These are phyloP conservation scores for Scyliorhinus canicula DNA, from an alignment of 2,797 vertebrate species.

Conservation along the genomic window DNA sequence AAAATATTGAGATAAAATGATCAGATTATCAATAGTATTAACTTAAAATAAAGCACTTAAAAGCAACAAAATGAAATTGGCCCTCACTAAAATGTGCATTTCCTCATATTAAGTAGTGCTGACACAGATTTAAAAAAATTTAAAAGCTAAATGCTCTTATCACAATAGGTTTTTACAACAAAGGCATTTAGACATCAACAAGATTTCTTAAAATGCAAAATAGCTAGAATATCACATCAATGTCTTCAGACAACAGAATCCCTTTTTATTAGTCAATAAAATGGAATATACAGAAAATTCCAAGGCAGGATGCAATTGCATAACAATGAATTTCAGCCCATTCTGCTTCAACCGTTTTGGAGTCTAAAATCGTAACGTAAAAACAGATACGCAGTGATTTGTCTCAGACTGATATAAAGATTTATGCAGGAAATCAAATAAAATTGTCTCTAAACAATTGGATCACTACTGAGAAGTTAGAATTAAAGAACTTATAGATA, in stretches of 20 bases:
- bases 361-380: neutral
- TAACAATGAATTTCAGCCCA: neutral
- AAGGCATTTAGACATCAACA: neutral
- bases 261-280: conserved; percentile 6
- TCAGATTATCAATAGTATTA: neutral
- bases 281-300: neutral
- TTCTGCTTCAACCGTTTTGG: neutral
- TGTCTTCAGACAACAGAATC: conserved; percentile 5
- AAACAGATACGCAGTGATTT: neutral
- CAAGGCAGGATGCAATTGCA: neutral
- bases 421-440: neutral
- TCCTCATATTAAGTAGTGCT: neutral
- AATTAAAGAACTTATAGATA: neutral
- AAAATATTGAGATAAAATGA: neutral
- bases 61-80: conserved; percentile 1
- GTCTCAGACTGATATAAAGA: neutral
- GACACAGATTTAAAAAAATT: neutral
- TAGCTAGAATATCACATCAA: neutral
- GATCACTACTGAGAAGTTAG: neutral
- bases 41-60: neutral
- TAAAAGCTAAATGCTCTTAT: neutral
- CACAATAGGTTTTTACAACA: neutral
- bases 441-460: neutral
- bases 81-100: neutral
- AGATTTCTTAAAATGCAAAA: neutral